These are phyloP conservation scores for Cylindroiulus punctatus DNA, from an alignment of 2,888 invertebrate species.

Conservation along the genomic window DNA sequence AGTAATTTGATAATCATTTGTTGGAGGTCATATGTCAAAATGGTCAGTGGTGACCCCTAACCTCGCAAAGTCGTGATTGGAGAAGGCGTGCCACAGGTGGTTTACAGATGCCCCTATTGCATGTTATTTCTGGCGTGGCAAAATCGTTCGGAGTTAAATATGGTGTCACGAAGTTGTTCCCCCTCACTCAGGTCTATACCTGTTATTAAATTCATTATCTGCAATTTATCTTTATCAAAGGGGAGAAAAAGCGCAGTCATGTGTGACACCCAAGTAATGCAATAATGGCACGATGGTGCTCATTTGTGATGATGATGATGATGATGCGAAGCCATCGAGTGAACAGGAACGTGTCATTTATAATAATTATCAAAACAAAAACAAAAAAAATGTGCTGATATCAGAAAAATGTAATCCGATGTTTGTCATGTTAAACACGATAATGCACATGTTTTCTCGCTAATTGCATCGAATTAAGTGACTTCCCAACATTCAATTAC, in stretches of 20 bases:
- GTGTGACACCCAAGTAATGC: conserved; percentile 10
- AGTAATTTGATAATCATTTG: too few species aligned
- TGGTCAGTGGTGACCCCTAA: not conserved
- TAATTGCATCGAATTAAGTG: not conserved
- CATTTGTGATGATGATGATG: conserved; percentile 5
- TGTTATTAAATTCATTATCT: conserved; percentile 33
- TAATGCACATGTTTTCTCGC: not conserved
- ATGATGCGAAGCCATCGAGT: conserved; percentile 19
- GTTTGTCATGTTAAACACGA: not conserved
- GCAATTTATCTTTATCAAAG: conserved; percentile 27
- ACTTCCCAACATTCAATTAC: not conserved
- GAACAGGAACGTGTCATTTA: not conserved
- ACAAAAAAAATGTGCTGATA: not conserved
- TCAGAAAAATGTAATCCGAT: not conserved
- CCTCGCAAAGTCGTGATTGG: not conserved
- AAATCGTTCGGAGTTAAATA: conserved; percentile 7
- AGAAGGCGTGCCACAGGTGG: not conserved
- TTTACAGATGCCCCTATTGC: not conserved
- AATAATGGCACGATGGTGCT: conserved; percentile 27
- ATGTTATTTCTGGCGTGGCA: conserved; percentile 1
- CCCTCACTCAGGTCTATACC: not conserved
- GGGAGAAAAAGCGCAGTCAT: conserved; percentile 32
- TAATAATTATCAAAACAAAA: conserved; percentile 29
- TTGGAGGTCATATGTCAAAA: not conserved
- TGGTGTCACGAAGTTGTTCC: not conserved